phyloP scores from a whole-genome alignment of 1,140 invertebrate species.

The Drosophila takahashii region DNA sequence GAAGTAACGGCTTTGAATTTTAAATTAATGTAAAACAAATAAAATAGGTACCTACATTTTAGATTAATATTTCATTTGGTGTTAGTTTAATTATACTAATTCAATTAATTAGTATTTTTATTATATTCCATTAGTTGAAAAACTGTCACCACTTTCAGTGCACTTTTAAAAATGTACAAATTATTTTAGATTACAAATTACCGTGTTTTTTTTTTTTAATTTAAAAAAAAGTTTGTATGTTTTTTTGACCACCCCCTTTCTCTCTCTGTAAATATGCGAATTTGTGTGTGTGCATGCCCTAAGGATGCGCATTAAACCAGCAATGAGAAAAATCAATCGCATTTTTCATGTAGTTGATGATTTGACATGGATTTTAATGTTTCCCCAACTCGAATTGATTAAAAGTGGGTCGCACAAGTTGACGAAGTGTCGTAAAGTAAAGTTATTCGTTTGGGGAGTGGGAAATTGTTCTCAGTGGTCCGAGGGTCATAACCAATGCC shows the following conservation, averaged over 20 bases:
- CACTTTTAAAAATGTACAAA: too few relatives aligned
- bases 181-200: too few relatives aligned
- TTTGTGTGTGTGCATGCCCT: conserved; percentile 11
- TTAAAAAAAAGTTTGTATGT: too few relatives aligned
- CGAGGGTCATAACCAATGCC: conserved; percentile 5
- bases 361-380: conserved; percentile 28
- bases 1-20: neutral
- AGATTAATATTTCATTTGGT: too few relatives aligned
- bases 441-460: neutral
- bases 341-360: conserved; percentile 12
- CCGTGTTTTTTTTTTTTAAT: too few relatives aligned
- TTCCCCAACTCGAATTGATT: conserved; percentile 5
- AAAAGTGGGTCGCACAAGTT: conserved; percentile 6
- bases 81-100: too few relatives aligned
- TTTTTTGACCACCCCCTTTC: conserved; percentile 3
- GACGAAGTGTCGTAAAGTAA: neutral
- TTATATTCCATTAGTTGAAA: too few relatives aligned
- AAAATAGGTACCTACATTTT: too few relatives aligned
- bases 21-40: too few relatives aligned
- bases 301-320: conserved; percentile 45
- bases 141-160: too few relatives aligned
- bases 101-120: too few relatives aligned
- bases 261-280: conserved; percentile 14
- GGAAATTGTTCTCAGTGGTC: conserved; percentile 19
- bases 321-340: conserved; percentile 34